Base-by-base conservation (phyloP, 1,140 invertebrate genomes). In the Centruroides vittatus region DNA sequence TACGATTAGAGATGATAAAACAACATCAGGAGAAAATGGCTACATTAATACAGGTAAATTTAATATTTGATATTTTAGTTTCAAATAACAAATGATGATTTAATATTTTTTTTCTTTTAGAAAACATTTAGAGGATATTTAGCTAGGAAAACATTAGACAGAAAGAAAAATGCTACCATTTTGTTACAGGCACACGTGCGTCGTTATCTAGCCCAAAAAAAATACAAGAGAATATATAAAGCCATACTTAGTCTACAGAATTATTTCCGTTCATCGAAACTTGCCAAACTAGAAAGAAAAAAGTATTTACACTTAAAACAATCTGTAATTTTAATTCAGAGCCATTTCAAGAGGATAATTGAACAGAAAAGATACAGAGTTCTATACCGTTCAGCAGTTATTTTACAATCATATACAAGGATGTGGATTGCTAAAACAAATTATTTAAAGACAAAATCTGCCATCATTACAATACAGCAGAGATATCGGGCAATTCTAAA, bases 21-120 rank as follows among this genome's bases (percentile, higher is more conserved):
- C 34, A 58, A 11, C n/a, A 47, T 4, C 35, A 57, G 5, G 55
- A 61, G 9, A 6, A 54, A 13, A 58, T 59, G 12, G 62, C 62
- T 50, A 46, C 9, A 46, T n/a, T 61, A 7, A 61, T 64, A 35
- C 62, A 64, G 48, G 62, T 64, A 47, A 35, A 9, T 49, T 23
- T 23, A 9, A 13, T 50, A 35, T 47, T 34, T 41, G 10, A 41
- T 13, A 46, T 8, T 6, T 36, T 56, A 36, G 5, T 41, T 41
- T 41, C 5, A 41, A 41, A 41, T 41, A 7, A 54, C 35, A 13
- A 54, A 11, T 34, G 8, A 7, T 54, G 11, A 34, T 34, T 54
- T 41, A 23, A 46, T 12, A 46, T 53, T 47, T 47, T 54, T 47
- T 54, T 23, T 23, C 3, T 53, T 59, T 54, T 48, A 59, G 58